Evolutionary conservation across 2,888 invertebrate species (phyloP), one percentile per base, ranked within the genome.

Genomic region (Harpalus rufipes): DNA sequence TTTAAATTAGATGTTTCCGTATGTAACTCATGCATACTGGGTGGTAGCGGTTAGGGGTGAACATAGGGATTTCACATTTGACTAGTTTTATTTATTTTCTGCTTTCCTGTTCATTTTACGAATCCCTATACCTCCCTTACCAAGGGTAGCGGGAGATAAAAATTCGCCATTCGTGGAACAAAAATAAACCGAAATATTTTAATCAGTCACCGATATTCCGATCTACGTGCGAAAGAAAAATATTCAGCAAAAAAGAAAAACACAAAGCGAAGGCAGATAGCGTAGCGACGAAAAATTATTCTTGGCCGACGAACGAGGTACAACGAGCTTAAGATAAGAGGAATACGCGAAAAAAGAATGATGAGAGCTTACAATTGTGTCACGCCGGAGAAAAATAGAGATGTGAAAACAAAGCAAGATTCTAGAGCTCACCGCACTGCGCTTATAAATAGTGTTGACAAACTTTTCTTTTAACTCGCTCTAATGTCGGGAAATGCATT

Each of bases 341-440:
- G 59, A 82, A 82, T 72, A 58, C 82, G 72, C 51, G 82, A 68
- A 82, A 82, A 82, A 82, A 82, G 82, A 82, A 82, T 82, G 82
- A 82, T 72, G 82, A 72, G 82, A 56, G 82, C 82, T 82, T 82
- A 82, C 82, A 82, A 82, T 82, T 82, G 82, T 72, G 82, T 82
- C 82, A 82, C 18, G 63, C 68, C 39, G 32, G 68, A 68, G 68
- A 68, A 68, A 68, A 44, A 74, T 44, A 44, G 72, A 41, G 44
- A 74, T 41, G 41, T 12, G 41, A 44, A 44, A 74, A 74, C 44
- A 41, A 44, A 41, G 14, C 72, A 74, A 74, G 44, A 74, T n/a
- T 41, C 21, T n/a, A 14, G 59, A 18, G 18, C 59, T 59, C 59
- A 18, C n/a, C 14, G 59, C 7, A 59, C 16, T 59, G 1, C 16